Conservation (phyloP, 2,888 invertebrate genomes). For the Trissolcus japonicus region DNA sequence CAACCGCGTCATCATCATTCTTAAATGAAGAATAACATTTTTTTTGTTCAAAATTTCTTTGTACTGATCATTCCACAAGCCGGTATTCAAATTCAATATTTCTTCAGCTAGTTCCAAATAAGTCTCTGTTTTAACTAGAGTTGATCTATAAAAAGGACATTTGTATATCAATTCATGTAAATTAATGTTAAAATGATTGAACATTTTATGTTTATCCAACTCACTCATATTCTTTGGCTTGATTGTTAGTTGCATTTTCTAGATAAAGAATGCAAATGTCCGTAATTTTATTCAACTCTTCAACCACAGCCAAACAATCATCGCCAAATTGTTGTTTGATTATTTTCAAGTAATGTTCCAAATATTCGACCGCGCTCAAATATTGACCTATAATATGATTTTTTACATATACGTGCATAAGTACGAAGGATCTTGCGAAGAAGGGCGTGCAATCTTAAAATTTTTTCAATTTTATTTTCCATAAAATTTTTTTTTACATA, state of each 20-base stretch:
- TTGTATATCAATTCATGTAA: neutral
- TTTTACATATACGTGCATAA: too few species aligned
- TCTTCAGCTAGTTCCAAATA: constrained; percentile 78
- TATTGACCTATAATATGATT: constrained; percentile 67
- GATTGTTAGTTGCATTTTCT: constrained; percentile 16
- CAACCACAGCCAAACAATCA: constrained; percentile 81
- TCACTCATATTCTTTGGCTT: constrained; percentile 10
- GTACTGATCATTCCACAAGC: constrained; percentile 77
- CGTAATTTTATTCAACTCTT: constrained; percentile 81
- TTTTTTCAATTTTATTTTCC: neutral
- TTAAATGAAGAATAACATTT: constrained; percentile 18
- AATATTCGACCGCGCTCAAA: constrained; percentile 72
- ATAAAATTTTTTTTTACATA: too few species aligned
- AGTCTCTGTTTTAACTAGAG: constrained; percentile 77
- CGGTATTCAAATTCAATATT: constrained; percentile 78
- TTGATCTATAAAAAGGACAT: constrained; percentile 71
- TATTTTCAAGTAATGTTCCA: constrained; percentile 79
- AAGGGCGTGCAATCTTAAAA: too few species aligned
- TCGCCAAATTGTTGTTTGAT: constrained; percentile 81
- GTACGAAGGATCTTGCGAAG: neutral
- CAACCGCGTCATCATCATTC: too few species aligned
- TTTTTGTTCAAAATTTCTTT: constrained; percentile 76
- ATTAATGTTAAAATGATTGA: too few species aligned
- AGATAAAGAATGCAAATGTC: constrained; percentile 80
- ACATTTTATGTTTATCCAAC: neutral